These are phyloP conservation scores for Lypha dubia DNA, from an alignment of 2,888 invertebrate genomes.

Conservation along the genomic window DNA sequence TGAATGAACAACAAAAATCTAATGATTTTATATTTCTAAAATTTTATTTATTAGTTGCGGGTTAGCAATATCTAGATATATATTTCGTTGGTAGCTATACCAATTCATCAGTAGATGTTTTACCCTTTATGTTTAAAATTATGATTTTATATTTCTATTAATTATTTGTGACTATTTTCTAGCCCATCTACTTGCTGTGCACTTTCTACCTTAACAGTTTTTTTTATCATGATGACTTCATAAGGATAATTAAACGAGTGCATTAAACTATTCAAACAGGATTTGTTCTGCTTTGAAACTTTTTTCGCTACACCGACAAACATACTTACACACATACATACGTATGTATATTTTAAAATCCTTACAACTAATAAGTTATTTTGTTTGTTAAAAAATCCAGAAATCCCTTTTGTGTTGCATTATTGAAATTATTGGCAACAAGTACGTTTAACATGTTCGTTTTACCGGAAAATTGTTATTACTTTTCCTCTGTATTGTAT, in stretches of 20 bases:
- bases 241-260: background rate
- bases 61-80: too few species aligned
- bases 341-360: conserved; percentile 16
- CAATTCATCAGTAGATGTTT: too few species aligned
- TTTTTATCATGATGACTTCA: background rate
- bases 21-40: too few species aligned
- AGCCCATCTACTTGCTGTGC: too few species aligned
- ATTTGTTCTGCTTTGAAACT: background rate
- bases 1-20: too few species aligned
- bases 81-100: too few species aligned
- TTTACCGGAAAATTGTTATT: conserved; percentile 72
- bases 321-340: background rate
- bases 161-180: too few species aligned
- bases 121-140: too few species aligned
- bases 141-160: too few species aligned
- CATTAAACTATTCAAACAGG: conserved; percentile 3
- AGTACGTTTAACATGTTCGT: conserved; percentile 63
- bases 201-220: background rate
- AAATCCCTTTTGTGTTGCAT: conserved; percentile 45
- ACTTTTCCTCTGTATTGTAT: conserved; percentile 61
- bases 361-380: conserved; percentile 65
- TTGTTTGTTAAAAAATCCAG: conserved; percentile 56
- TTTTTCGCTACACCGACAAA: conserved; percentile 1
- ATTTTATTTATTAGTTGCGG: too few species aligned
- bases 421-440: conserved; percentile 53